Conservation (phyloP, 2,888 invertebrate species). For the Agrenia bidenticulata region DNA sequence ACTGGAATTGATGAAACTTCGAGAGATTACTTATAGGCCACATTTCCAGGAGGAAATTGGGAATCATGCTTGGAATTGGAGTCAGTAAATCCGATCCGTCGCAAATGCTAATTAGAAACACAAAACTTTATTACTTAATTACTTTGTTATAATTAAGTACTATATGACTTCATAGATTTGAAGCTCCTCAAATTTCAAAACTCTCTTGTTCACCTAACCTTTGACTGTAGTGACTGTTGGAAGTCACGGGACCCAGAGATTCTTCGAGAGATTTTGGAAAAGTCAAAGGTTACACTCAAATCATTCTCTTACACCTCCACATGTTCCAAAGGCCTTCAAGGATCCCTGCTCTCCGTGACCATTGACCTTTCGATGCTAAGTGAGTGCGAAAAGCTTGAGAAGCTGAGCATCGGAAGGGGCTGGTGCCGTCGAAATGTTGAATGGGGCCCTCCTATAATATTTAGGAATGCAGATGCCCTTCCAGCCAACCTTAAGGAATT, state of each 20-base stretch:
- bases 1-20: neutral
- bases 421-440: neutral
- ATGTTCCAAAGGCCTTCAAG: neutral
- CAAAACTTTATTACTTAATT: too few relatives aligned
- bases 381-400: neutral
- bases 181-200: neutral
- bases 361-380: neutral
- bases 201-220: neutral
- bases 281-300: neutral
- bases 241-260: neutral
- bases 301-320: neutral
- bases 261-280: neutral
- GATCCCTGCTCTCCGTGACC: neutral
- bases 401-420: neutral
- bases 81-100: neutral
- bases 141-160: neutral
- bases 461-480: neutral
- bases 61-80: neutral
- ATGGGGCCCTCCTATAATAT: neutral
- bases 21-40: neutral
- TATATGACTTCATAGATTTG: neutral
- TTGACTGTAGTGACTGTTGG: neutral
- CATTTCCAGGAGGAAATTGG: neutral
- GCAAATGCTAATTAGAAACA: too few relatives aligned
- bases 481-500: neutral